phyloP scores from a whole-genome alignment of 1,140 invertebrate genomes.

The Tribolium castaneum region DNA sequence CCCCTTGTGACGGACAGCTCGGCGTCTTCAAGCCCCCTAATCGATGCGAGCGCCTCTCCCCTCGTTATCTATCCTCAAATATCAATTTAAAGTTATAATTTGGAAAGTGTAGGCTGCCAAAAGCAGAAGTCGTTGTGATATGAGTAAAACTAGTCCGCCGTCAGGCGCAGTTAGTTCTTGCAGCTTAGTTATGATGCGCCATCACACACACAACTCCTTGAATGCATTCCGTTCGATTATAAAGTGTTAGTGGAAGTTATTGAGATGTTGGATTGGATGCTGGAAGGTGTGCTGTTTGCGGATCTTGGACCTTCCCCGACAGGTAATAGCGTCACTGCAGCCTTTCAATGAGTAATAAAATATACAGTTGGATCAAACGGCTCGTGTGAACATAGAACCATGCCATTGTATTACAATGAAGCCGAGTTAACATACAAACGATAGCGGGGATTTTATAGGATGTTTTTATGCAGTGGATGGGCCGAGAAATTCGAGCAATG shows the following conservation, averaged over 20 bases:
- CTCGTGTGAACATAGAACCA: neutral
- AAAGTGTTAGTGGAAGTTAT: neutral
- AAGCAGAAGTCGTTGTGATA: constrained; percentile 14
- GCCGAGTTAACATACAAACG: constrained; percentile 20
- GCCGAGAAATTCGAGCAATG: neutral
- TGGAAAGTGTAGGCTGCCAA: constrained; percentile 17
- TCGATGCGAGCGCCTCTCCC: neutral
- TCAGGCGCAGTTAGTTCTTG: constrained; percentile 11
- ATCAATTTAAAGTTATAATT: constrained; percentile 35
- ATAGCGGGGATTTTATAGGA: neutral
- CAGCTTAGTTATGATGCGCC: constrained; percentile 30
- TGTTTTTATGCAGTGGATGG: constrained; percentile 14
- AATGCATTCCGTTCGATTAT: neutral
- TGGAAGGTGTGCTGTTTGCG: neutral
- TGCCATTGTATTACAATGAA: constrained; percentile 29
- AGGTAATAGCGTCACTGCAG: neutral
- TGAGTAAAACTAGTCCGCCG: constrained; percentile 14
- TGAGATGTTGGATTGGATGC: neutral
- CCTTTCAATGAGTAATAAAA: constrained; percentile 3
- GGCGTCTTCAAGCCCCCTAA: no score
- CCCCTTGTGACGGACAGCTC: no score
- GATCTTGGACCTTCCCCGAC: neutral
- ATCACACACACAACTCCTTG: constrained; percentile 20
- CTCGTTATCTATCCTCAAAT: constrained; percentile 1
- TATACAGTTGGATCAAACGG: neutral